Evolutionary conservation across 2,888 invertebrate genomes (phyloP).

Genomic region (Pycnomerus fuliginosus): DNA sequence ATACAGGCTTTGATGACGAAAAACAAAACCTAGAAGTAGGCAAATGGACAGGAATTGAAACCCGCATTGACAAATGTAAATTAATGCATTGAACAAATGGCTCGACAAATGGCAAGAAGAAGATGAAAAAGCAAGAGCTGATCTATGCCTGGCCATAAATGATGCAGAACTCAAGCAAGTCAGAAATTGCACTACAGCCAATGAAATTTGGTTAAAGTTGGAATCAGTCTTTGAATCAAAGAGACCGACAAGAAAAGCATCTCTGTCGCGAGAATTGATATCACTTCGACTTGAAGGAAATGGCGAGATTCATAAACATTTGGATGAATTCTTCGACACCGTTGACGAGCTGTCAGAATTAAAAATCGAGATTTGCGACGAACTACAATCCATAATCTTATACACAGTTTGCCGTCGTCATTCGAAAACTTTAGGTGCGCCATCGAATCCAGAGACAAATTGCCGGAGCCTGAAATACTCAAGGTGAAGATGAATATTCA

Average conservation of each 20-base stretch:
- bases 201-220: conserved; percentile 45
- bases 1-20: no score
- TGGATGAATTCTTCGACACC: conserved; percentile 42
- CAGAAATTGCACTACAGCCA: conserved; percentile 38
- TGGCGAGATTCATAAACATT: conserved; percentile 41
- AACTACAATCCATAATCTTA: conserved; percentile 41
- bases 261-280: conserved; percentile 44
- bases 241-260: conserved; percentile 48
- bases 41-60: no score
- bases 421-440: conserved; percentile 44
- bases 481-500: no score
- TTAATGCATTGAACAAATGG: no score
- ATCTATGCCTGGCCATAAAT: no score
- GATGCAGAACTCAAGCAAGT: conserved; percentile 44
- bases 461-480: no score
- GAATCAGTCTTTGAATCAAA: conserved; percentile 43
- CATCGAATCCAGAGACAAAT: no score
- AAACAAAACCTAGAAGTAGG: no score
- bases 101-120: no score
- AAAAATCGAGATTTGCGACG: conserved; percentile 36
- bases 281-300: conserved; percentile 41
- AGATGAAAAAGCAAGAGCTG: no score
- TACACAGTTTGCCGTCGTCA: conserved; percentile 39
- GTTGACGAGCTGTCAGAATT: conserved; percentile 44
- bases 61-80: no score